phyloP scores from a whole-genome alignment of 1,140 invertebrate genomes.

The Psilanteris sp. region DNA sequence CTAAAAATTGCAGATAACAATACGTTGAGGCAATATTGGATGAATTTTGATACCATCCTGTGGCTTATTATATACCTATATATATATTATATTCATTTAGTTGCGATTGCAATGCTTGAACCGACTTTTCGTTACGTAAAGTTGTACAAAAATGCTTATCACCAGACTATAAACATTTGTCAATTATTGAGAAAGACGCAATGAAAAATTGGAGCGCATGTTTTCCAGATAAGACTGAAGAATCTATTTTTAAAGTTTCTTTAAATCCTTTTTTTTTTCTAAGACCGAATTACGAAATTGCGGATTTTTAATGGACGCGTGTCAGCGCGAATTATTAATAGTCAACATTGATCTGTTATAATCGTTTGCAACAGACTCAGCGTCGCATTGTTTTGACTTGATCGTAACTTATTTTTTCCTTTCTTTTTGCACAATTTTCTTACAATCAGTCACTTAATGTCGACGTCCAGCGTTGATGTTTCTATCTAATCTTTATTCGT shows the following conservation, averaged over 20 bases:
- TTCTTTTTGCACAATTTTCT: slow-evolving; percentile 4
- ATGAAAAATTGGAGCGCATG: slow-evolving; percentile 1
- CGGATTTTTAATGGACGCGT: not conserved
- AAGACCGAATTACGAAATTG: not conserved
- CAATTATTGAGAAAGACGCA: not conserved
- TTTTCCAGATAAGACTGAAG: slow-evolving; percentile 7
- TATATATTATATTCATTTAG: too few relatives aligned
- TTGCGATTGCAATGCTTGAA: too few relatives aligned
- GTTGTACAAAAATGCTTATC: slow-evolving; percentile 3
- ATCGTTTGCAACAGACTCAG: slow-evolving; percentile 4
- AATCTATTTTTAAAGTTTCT: slow-evolving; percentile 9
- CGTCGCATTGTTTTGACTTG: slow-evolving; percentile 4
- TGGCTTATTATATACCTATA: too few relatives aligned
- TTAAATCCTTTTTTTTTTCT: too few relatives aligned
- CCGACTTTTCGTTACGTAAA: slow-evolving; percentile 14
- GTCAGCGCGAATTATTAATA: slow-evolving; percentile 6
- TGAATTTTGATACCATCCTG: too few relatives aligned
- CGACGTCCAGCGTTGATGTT: not conserved
- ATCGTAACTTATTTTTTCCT: not conserved
- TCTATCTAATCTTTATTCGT: slow-evolving; percentile 20
- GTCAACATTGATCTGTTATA: slow-evolving; percentile 17
- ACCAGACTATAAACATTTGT: slow-evolving; percentile 24
- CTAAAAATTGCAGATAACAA: too few relatives aligned
- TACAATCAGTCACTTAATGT: slow-evolving; percentile 11
- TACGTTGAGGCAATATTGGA: too few relatives aligned